Evolutionary conservation across 2,797 vertebrate genomes (phyloP), one percentile per base, ranked within the genome.

Genomic region (Kryptolebias ocellatus): DNA sequence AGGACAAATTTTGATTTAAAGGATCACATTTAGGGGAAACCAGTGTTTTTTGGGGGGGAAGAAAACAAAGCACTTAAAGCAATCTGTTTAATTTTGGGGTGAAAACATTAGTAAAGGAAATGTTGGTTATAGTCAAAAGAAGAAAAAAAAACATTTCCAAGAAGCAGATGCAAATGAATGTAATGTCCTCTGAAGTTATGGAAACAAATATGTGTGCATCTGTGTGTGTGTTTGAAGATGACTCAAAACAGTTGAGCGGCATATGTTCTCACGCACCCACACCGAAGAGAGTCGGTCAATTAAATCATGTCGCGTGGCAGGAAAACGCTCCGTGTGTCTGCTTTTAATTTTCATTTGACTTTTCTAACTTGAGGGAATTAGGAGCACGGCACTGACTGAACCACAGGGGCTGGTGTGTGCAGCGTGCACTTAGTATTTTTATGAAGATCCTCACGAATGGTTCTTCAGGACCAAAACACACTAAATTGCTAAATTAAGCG

Each of bases 181-280:
- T 20, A 53, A 45, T 46, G 39, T 52, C 56, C 42, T 70, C 57
- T 53, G 16, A 61, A 64, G 42, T 55, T 53, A 61, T 60, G 57
- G 46, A 70, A 66, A 65, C 51, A 60, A 20, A 52, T 17, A 24
- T 55, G 63, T 68, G 51, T 44, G 52, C 18, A 58, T 65, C 31
- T 57, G 54, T 15, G 54, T 29, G 10, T 10, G 17, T 64, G 18
- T 64, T 47, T 56, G 53, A 74, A 55, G 31, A 55, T 29, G 52
- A 53, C 44, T 66, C 58, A 61, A 69, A 78, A 64, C 70, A 5
- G 34, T 50, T 20, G 31, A n/a, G 42, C 47, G 46, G 60, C 53
- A 47, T 50, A 62, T 46, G n/a, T 39, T 61, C 58, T 54, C 67
- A 63, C 20, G 8, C 61, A 66, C 52, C 20, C 27, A 62, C 44